Conservation (phyloP, 2,888 invertebrate genomes). For the Platerodrilus igneus region DNA sequence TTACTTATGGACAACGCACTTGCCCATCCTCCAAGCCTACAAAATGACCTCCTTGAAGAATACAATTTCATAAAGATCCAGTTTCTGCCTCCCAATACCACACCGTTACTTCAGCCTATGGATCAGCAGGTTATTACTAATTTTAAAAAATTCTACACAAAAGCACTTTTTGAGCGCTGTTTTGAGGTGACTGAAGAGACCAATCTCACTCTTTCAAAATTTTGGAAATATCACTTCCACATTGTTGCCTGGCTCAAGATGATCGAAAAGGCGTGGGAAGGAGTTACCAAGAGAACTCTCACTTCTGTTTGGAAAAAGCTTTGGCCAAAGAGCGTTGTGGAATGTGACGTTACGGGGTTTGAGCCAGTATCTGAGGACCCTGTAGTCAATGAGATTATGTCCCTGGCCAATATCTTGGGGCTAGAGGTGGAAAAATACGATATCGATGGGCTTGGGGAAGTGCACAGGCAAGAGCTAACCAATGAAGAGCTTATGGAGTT, state of each 20-base stretch:
- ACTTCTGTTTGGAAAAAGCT: conserved; percentile 17
- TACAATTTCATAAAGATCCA: conserved; percentile 17
- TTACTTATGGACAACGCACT: conserved; percentile 9
- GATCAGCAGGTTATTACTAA: conserved; percentile 32
- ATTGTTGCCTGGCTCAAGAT: conserved; percentile 28
- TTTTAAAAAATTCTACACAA: conserved; percentile 34
- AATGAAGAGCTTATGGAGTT: conserved; percentile 2
- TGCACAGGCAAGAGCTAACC: conserved; percentile 17
- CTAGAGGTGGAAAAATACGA: conserved; percentile 26
- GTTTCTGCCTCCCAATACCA: conserved; percentile 15
- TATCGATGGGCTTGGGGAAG: conserved; percentile 25
- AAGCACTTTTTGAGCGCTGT: conserved; percentile 29
- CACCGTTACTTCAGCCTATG: conserved; percentile 32
- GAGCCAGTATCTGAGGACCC: conserved; percentile 12
- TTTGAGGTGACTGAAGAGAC: conserved; percentile 25
- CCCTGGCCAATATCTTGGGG: conserved; percentile 25
- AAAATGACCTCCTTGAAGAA: conserved; percentile 15
- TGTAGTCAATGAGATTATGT: conserved; percentile 25
- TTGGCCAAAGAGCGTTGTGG: conserved; percentile 9
- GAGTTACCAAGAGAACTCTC: conserved; percentile 17
- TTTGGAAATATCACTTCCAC: conserved; percentile 32
- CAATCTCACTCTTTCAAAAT: conserved; percentile 29
- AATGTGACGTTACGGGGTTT: conserved; percentile 14
- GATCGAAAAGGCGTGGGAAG: conserved; percentile 27
- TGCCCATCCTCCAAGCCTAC: conserved; percentile 15